phyloP scores from a whole-genome alignment of 2,113 vertebrate genomes.

The Phyllostomus discolor region DNA sequence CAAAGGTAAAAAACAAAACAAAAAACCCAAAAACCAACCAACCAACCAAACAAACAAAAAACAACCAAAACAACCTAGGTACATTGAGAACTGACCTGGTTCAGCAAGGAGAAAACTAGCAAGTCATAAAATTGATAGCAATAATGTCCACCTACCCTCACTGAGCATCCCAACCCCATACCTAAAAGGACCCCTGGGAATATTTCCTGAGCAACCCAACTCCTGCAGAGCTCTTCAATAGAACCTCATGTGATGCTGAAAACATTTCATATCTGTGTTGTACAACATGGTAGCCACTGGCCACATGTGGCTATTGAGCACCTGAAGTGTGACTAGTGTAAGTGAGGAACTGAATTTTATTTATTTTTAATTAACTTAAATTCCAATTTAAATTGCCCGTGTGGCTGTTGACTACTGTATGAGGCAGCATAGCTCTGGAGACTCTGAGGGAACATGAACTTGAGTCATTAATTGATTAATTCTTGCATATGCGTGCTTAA shows the following conservation, averaged over 20 bases:
- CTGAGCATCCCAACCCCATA: not conserved
- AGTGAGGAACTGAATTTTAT: not conserved
- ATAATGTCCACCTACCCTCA: not conserved
- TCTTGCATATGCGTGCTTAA: conserved; percentile 20
- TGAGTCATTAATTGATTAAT: not conserved
- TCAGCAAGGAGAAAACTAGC: not conserved
- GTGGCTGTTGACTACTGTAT: not conserved
- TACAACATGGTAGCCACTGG: not conserved
- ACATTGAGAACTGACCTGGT: not conserved
- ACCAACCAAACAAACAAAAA: not conserved
- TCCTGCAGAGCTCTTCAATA: not conserved
- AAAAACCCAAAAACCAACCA: too few relatives aligned
- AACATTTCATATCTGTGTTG: not conserved
- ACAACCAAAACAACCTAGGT: not conserved
- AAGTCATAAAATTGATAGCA: not conserved
- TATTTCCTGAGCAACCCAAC: not conserved
- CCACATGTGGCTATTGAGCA: not conserved
- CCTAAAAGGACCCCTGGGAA: not conserved
- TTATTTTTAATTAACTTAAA: conserved; percentile 25
- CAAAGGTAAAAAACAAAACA: not conserved
- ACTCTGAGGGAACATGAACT: not conserved
- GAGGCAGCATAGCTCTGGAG: not conserved
- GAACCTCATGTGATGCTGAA: not conserved
- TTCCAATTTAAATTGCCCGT: not conserved
- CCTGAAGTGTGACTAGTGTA: not conserved